Evolutionary conservation across 2,888 invertebrate species (phyloP).

Genomic region (Margaritifera margaritifera): DNA sequence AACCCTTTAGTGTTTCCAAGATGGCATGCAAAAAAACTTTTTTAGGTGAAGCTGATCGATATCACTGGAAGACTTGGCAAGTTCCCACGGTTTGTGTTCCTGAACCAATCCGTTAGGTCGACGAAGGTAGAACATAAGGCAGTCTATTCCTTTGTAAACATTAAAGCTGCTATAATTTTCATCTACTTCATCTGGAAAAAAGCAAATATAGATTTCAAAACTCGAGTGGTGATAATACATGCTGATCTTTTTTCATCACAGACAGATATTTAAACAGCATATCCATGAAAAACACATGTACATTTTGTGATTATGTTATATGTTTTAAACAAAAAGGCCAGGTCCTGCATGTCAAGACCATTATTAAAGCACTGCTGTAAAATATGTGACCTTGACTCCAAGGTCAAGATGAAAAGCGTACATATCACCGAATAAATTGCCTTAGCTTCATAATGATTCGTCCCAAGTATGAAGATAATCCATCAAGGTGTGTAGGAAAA

Average conservation of each 20-base stretch:
- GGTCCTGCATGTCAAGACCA: too few relatives aligned
- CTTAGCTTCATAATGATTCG: too few relatives aligned
- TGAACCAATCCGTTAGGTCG: conserved; percentile 91
- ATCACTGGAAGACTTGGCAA: conserved; percentile 78
- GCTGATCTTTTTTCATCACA: not conserved
- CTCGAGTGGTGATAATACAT: not conserved
- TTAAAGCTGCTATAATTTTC: conserved; percentile 83
- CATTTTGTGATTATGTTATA: too few relatives aligned
- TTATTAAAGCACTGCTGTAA: too few relatives aligned
- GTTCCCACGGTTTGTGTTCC: conserved; percentile 89
- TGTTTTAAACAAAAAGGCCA: too few relatives aligned
- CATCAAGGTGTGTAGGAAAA: too few relatives aligned
- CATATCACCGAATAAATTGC: too few relatives aligned
- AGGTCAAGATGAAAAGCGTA: too few relatives aligned
- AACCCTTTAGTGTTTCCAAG: conserved; percentile 88
- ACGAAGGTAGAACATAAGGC: conserved; percentile 83
- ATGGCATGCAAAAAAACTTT: conserved; percentile 85
- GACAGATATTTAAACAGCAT: not conserved
- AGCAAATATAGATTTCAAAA: not conserved
- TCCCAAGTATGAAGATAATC: too few relatives aligned
- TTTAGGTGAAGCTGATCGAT: conserved; percentile 76
- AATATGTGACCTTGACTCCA: too few relatives aligned
- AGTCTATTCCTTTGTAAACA: conserved; percentile 88
- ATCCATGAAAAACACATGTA: not conserved
- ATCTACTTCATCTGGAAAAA: conserved; percentile 76